Conservation (phyloP, 2,888 invertebrate species). For the Auanema freiburgensis region DNA sequence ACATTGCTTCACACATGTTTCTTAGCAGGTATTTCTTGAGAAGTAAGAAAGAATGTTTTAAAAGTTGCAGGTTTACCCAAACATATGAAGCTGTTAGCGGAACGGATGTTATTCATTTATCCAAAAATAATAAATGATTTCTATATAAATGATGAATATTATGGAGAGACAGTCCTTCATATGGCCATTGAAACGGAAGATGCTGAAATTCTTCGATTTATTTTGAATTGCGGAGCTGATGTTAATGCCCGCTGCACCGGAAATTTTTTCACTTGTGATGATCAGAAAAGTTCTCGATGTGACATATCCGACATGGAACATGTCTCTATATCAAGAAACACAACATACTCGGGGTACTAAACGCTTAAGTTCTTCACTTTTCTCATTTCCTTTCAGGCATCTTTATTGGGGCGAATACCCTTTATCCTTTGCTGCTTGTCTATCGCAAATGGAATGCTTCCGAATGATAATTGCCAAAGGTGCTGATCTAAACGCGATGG, state of each 20-base stretch:
- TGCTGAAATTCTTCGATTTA: constrained; percentile 92
- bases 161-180: constrained; percentile 72
- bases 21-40: constrained; percentile 29
- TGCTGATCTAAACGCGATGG: constrained; percentile 89
- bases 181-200: constrained; percentile 98
- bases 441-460: constrained; percentile 94
- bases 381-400: constrained; percentile 72
- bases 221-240: constrained; percentile 82
- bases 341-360: constrained; percentile 80
- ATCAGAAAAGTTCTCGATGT: constrained; percentile 77
- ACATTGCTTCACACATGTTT: constrained; percentile 85
- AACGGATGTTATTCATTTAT: constrained; percentile 85
- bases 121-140: constrained; percentile 80
- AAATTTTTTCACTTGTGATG: constrained; percentile 95
- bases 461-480: constrained; percentile 88
- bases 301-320: constrained; percentile 88
- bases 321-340: constrained; percentile 80
- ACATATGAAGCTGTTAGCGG: constrained; percentile 76
- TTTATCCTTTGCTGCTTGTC: constrained; percentile 89
- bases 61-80: constrained; percentile 38
- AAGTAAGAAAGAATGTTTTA: neutral
- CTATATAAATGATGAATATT: constrained; percentile 59
- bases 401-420: constrained; percentile 99
- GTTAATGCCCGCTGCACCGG: constrained; percentile 75
- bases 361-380: neutral